These are phyloP conservation scores for Trypoxylon attenuatum DNA, from an alignment of 2,888 invertebrate genomes.

Conservation along the genomic window DNA sequence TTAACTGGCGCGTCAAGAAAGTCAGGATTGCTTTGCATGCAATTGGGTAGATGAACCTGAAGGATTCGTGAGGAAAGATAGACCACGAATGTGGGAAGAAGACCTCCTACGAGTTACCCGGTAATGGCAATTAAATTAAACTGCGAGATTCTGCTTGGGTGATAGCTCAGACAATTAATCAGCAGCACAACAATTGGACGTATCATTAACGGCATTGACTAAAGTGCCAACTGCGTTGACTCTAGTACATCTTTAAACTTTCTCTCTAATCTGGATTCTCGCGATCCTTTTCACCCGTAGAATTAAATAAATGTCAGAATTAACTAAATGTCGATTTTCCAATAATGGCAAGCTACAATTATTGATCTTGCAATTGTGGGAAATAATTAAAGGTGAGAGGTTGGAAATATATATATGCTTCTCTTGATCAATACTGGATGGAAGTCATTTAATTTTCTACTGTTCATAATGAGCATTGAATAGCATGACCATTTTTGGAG, in stretches of 20 bases:
- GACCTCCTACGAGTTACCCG: conserved; percentile 31
- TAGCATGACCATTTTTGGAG: not conserved
- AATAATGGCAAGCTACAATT: too few relatives aligned
- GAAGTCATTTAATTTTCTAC: not conserved
- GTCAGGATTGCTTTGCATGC: not conserved
- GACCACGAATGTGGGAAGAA: conserved; percentile 2
- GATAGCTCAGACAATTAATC: conserved; percentile 70
- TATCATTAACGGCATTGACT: conserved; percentile 68
- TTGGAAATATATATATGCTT: too few relatives aligned
- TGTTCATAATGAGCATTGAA: not conserved
- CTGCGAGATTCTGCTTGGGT: conserved; percentile 60
- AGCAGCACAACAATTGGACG: conserved; percentile 66
- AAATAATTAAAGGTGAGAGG: too few relatives aligned
- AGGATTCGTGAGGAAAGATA: conserved; percentile 9
- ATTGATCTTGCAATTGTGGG: too few relatives aligned
- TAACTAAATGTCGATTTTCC: too few relatives aligned
- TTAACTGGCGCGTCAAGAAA: conserved; percentile 34
- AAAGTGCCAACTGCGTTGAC: too few relatives aligned
- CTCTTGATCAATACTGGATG: not conserved
- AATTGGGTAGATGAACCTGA: not conserved
- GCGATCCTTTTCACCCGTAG: too few relatives aligned
- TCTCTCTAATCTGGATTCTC: too few relatives aligned
- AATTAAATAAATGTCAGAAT: too few relatives aligned
- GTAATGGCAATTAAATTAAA: conserved; percentile 70
- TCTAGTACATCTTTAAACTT: too few relatives aligned